A percentile compares a stretch with the other conserved stretches of the same genome.
Evolutionary conservation across 2,113 vertebrate species (phyloP).

Genomic region (Gymnocephalus cernua): DNA sequence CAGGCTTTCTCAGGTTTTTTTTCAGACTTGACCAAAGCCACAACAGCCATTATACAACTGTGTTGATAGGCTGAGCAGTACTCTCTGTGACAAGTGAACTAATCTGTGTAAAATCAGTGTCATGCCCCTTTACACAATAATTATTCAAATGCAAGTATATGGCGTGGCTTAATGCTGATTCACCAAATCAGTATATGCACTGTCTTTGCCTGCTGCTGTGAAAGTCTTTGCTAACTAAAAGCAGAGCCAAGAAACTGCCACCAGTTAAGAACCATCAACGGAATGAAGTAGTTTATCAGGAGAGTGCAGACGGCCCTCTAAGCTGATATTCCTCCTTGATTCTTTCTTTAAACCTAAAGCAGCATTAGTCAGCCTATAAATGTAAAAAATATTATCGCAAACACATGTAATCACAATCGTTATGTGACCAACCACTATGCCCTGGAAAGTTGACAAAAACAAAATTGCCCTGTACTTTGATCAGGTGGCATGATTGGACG

Average conservation of each 20-base stretch:
- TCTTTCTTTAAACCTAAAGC: neutral
- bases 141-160: constrained; percentile 27
- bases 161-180: constrained; percentile 30
- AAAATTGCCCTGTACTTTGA: constrained; percentile 59
- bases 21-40: neutral
- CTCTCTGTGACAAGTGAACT: neutral
- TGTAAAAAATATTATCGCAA: constrained; percentile 11
- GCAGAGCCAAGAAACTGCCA: constrained; percentile 30
- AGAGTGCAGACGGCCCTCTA: neutral
- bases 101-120: neutral
- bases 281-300: constrained; percentile 14
- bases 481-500: constrained; percentile 54
- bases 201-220: constrained; percentile 28
- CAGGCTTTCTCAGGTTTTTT: neutral
- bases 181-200: constrained; percentile 32
- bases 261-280: constrained; percentile 8
- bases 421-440: constrained; percentile 7
- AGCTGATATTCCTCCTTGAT: neutral
- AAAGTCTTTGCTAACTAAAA: constrained; percentile 31
- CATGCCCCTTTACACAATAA: constrained; percentile 6
- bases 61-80: neutral
- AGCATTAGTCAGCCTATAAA: neutral
- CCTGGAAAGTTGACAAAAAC: constrained; percentile 47
- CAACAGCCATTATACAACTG: neutral
- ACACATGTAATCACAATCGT: constrained; percentile 30